Base-by-base conservation (phyloP, 2,888 invertebrate genomes). In the Sesia apiformis region DNA sequence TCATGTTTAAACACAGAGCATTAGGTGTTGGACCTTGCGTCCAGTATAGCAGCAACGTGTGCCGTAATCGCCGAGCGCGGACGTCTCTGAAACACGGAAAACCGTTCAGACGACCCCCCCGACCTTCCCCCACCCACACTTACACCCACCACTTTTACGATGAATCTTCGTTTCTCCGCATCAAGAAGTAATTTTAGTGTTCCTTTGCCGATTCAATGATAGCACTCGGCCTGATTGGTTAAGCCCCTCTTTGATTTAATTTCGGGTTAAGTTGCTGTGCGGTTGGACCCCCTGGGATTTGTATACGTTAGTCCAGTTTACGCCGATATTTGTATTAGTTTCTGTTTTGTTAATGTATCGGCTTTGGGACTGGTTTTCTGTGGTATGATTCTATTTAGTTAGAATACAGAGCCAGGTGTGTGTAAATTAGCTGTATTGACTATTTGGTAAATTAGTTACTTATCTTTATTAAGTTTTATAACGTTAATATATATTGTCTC, bases 121-220 rank as follows among this genome's bases (percentile, higher is more conserved):
- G 57, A 57, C 64, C 64, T 62, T 62, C 69, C 62, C 60, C 62
- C 62, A 51, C 58, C 62, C 46, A 43, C 49, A 49, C 55, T 51
- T 52, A 65, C 70, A 67, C 81, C 84, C 79, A 78, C 84, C 84
- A 84, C 84, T 88, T 88, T 88, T 88, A 89, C 88, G 88, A 88
- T 88, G 88, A 88, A 88, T 89, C 88, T 88, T 89, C 88, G 87
- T 87, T 88, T 87, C 88, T 85, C 83, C 85, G 86, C 85, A 88
- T 87, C 88, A 88, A 87, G 88, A 88, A 89, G 88, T 87, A 88
- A 88, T 88, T 88, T 88, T 87, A 87, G 87, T 88, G 88, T 89
- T 88, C 84, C 85, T 87, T 88, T 84, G 81, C 85, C 87, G 87
- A 88, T 88, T 88, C 87, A 88, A 88, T 87, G 89, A 87, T 88